A percentile compares a stretch with the other conserved stretches of the same genome.
Evolutionary conservation across 2,888 invertebrate genomes (phyloP).

Genomic region (Taenaris catops): DNA sequence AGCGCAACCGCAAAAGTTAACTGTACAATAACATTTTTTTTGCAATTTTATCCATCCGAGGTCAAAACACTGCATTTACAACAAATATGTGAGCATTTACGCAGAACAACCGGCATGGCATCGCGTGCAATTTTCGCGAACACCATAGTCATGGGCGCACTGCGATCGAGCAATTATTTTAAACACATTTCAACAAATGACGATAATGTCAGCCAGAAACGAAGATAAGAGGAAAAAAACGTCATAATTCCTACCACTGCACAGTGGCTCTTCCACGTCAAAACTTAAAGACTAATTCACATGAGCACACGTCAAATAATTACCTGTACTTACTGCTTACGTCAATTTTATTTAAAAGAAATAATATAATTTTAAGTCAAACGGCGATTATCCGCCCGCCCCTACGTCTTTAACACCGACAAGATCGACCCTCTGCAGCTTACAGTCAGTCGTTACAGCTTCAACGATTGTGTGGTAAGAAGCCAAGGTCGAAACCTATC

Average conservation of each 20-base stretch:
- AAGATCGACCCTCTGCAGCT: no score
- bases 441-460: no score
- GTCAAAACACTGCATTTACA: slow-evolving; percentile 44
- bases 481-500: no score
- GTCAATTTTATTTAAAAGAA: slow-evolving; percentile 22
- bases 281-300: slow-evolving; percentile 36
- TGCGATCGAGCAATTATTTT: slow-evolving; percentile 72
- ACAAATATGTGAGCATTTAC: slow-evolving; percentile 77
- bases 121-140: slow-evolving; percentile 73
- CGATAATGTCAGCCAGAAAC: slow-evolving; percentile 66
- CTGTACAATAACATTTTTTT: slow-evolving; percentile 36
- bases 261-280: slow-evolving; percentile 44
- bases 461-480: no score
- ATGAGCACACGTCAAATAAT: slow-evolving; percentile 17
- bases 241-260: slow-evolving; percentile 48
- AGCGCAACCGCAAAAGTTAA: slow-evolving; percentile 33
- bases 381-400: no score
- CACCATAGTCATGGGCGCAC: slow-evolving; percentile 62
- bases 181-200: slow-evolving; percentile 79
- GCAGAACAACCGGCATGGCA: slow-evolving; percentile 55
- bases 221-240: slow-evolving; percentile 58
- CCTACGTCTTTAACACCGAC: no score
- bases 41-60: slow-evolving; percentile 37
- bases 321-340: slow-evolving; percentile 18
- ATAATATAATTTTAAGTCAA: slow-evolving; percentile 19